These are phyloP conservation scores for Phaetusa simplex DNA, from an alignment of 2,113 vertebrate genomes.

Conservation along the genomic window DNA sequence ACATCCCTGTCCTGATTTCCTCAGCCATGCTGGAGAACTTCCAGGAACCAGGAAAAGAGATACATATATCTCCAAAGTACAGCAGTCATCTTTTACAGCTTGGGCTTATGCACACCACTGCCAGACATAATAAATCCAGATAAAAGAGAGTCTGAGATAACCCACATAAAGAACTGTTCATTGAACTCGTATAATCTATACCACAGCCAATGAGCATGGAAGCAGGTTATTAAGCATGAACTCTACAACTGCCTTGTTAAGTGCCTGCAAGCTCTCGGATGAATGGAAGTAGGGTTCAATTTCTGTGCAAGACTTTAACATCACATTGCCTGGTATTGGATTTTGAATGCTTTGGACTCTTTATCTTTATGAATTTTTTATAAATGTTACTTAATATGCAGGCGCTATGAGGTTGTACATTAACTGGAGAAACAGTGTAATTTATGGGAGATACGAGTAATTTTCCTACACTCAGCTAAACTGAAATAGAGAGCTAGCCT, in stretches of 20 bases:
- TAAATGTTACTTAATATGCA: slow-evolving; percentile 34
- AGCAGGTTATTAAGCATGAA: slow-evolving; percentile 7
- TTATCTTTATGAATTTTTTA: slow-evolving; percentile 24
- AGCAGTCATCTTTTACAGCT: not conserved
- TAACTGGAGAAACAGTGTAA: not conserved
- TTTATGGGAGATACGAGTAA: not conserved
- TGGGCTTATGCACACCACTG: not conserved
- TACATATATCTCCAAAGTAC: not conserved
- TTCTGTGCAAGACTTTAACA: not conserved
- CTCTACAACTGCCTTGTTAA: not conserved
- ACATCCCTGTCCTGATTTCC: not conserved
- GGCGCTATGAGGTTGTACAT: not conserved
- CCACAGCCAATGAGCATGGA: not conserved
- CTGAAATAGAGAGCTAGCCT: not conserved
- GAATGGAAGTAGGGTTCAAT: slow-evolving; percentile 1
- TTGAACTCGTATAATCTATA: slow-evolving; percentile 26
- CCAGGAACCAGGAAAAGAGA: not conserved
- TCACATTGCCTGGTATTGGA: not conserved
- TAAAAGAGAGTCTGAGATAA: not conserved
- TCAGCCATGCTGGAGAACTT: not conserved
- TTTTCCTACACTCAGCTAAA: not conserved
- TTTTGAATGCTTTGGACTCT: slow-evolving; percentile 29
- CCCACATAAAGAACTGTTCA: not conserved
- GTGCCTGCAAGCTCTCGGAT: not conserved
- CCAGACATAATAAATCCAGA: slow-evolving; percentile 24